Base-by-base conservation (phyloP, 2,888 invertebrate genomes). In the Caradrina clavipalpis region DNA sequence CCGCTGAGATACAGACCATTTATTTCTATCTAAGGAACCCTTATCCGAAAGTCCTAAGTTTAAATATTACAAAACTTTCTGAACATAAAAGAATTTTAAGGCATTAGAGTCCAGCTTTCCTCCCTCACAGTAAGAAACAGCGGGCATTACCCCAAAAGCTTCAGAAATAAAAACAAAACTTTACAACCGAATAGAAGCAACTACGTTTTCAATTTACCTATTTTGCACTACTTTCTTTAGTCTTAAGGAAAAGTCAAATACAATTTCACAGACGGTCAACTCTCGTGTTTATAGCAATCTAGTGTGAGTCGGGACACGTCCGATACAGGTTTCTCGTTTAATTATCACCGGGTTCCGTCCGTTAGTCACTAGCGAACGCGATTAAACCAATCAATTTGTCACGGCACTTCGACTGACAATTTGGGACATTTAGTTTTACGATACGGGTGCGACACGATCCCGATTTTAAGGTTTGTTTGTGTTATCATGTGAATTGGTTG, bases 311-410 rank as follows among this genome's bases (percentile, higher is more conserved):
- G 69, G 83, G 81, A 81, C 76, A 83, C 75, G 83, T 84, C 83
- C 76, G 68, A 81, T 76, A 81, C 83, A 83, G 81, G 85, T 84
- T 80, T 72, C 85, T 73, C 78, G 83, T 83, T 83, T 85, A 83
- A 83, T 83, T 83, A 83, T 83, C 83, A 85, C 79, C 56, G 81
- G 85, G 79, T 73, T 69, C 78, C 69, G 68, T 85, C 74, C 71
- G 83, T 85, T 83, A 85, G 74, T 83, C 81, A 83, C 76, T 83
- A 77, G 76, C 51, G 85, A 83, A 83, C 66, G 81, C 83, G 84
- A 86, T 86, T 86, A 84, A 81, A 82, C 83, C 84, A 82, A 82
- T 84, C 86, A 84, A 86, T 87, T 86, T 84, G 86, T 85, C 86
- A 85, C 84, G 76, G 78, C 69, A 73, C 73, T 86, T 84, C 80